A percentile compares a stretch with the other conserved stretches of the same genome.
These are phyloP conservation scores for Toxonevra muliebris DNA, from an alignment of 2,888 invertebrate genomes.

Conservation along the genomic window DNA sequence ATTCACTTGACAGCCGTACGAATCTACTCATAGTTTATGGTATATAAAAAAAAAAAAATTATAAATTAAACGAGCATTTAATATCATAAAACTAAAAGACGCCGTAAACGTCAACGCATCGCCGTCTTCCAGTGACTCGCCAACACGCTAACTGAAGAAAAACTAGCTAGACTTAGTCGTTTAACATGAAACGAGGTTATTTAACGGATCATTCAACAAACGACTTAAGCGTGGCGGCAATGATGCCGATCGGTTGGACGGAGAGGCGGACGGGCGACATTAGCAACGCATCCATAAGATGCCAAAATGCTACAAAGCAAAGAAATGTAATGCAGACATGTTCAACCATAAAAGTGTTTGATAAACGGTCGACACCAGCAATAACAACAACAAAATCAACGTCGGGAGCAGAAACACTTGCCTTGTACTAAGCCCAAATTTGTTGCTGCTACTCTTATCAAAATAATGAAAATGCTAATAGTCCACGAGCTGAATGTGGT, in stretches of 20 bases:
- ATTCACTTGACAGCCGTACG: no score
- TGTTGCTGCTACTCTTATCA: constrained; percentile 1
- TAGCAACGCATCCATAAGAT: constrained; percentile 5
- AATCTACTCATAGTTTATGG: no score
- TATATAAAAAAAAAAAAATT: no score
- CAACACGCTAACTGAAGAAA: constrained; percentile 14
- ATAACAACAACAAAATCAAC: no score
- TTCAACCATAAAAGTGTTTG: constrained; percentile 9
- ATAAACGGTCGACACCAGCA: background rate
- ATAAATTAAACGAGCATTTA: no score
- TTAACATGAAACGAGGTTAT: constrained; percentile 45
- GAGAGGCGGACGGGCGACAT: constrained; percentile 14
- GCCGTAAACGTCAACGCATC: background rate
- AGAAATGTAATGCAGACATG: background rate
- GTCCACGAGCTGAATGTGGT: constrained; percentile 25
- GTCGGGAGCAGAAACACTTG: constrained; percentile 16
- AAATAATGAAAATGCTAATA: constrained; percentile 26
- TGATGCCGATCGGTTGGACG: background rate
- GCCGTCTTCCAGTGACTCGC: no score
- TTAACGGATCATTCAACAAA: constrained; percentile 46
- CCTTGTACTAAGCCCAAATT: constrained; percentile 30
- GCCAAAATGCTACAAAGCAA: constrained; percentile 3
- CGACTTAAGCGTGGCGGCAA: constrained; percentile 19
- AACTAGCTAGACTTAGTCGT: constrained; percentile 17
- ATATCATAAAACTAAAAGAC: no score